These are phyloP conservation scores for Malthinus flaveolus DNA, from an alignment of 2,888 invertebrate species.

Conservation along the genomic window DNA sequence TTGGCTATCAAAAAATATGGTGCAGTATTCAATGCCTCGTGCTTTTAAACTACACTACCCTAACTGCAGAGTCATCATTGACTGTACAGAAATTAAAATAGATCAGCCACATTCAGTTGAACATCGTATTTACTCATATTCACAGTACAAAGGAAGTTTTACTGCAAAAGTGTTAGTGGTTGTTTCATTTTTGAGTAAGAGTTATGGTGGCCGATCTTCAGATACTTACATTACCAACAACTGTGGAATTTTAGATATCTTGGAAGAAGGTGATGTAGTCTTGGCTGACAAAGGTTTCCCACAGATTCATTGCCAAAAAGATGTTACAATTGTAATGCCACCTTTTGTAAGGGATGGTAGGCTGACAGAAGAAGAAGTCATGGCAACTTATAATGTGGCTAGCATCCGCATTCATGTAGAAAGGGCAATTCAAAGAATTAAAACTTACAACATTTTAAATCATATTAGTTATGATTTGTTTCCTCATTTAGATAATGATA, in stretches of 20 bases:
- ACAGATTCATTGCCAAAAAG: neutral
- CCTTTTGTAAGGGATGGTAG: neutral
- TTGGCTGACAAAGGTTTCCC: neutral
- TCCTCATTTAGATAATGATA: neutral
- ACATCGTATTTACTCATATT: neutral
- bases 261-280: neutral
- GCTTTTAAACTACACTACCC: neutral
- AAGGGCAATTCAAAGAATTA: neutral
- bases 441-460: neutral
- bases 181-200: neutral
- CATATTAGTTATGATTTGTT: neutral
- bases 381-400: neutral
- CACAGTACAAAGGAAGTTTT: neutral
- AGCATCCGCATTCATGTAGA: neutral
- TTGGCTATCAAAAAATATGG: neutral
- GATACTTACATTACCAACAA: neutral
- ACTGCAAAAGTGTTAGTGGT: neutral
- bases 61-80: neutral
- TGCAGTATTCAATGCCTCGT: neutral
- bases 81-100: neutral
- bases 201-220: neutral
- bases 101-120: neutral
- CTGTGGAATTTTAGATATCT: neutral
- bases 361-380: neutral
- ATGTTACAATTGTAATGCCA: neutral